Evolutionary conservation across 2,888 invertebrate genomes (phyloP).

Genomic region (Nemoura dubitans): DNA sequence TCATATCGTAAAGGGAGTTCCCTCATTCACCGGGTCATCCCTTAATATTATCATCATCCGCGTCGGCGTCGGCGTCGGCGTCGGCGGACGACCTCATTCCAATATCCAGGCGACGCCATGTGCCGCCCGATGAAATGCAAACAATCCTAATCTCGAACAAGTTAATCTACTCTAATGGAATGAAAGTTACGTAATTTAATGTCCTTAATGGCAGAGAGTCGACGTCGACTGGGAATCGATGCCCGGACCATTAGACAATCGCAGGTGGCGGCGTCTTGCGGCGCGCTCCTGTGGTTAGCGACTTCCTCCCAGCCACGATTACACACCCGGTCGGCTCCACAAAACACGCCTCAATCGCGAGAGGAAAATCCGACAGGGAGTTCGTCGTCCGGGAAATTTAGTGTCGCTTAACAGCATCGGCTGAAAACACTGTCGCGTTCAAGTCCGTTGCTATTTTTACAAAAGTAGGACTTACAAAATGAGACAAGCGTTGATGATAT

Average conservation of each 20-base stretch:
- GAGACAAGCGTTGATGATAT: too few species aligned
- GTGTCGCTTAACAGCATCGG: too few species aligned
- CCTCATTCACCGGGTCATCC: neutral
- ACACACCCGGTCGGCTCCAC: neutral
- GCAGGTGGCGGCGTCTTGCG: neutral
- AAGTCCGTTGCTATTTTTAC: too few species aligned
- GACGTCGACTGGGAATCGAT: neutral
- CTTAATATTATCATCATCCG: neutral
- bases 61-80: neutral
- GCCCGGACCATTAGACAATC: neutral
- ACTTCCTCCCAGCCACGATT: neutral
- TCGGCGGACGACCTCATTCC: too few species aligned
- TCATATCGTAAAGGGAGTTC: neutral
- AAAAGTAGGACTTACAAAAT: too few species aligned
- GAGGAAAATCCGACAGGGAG: too few species aligned
- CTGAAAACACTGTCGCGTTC: too few species aligned
- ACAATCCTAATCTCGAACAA: neutral
- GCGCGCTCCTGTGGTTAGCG: neutral
- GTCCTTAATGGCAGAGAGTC: neutral
- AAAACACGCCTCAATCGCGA: neutral
- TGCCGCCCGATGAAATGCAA: neutral
- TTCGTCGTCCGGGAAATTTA: too few species aligned
- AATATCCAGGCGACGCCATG: neutral
- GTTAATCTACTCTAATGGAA: slow-evolving; percentile 12
- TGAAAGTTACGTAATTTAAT: neutral